phyloP scores from a whole-genome alignment of 2,888 invertebrate species.

The Augiades crinisus region DNA sequence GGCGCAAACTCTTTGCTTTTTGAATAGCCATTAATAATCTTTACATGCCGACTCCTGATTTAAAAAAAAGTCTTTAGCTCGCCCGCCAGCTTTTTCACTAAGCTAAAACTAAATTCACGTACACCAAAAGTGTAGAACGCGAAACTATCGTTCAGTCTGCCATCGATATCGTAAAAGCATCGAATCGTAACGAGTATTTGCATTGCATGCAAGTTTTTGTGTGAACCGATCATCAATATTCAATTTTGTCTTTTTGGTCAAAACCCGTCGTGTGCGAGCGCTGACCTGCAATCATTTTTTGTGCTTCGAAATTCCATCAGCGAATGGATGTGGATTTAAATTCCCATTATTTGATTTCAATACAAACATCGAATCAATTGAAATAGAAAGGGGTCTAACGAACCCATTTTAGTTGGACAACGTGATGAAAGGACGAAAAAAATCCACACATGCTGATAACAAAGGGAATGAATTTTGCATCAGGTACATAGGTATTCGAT shows the following conservation, averaged over 20 bases:
- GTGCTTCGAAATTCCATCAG: conserved; percentile 15
- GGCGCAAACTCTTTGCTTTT: too few relatives aligned
- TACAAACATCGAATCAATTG: conserved; percentile 15
- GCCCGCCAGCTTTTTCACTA: too few relatives aligned
- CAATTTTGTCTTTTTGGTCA: conserved; percentile 22
- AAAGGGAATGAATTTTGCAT: neutral
- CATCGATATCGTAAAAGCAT: conserved; percentile 18
- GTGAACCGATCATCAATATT: conserved; percentile 22
- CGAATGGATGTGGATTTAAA: conserved; percentile 15
- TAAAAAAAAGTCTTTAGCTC: too few relatives aligned
- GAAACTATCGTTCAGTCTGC: conserved; percentile 8
- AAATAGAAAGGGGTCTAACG: conserved; percentile 7
- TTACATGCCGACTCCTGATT: too few relatives aligned
- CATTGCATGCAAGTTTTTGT: conserved; percentile 23
- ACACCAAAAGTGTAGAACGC: neutral
- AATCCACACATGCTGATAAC: neutral
- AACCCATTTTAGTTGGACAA: conserved; percentile 5
- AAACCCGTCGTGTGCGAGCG: conserved; percentile 15
- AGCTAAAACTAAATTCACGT: too few relatives aligned
- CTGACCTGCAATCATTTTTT: conserved; percentile 17
- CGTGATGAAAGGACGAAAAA: neutral
- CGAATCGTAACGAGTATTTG: conserved; percentile 24
- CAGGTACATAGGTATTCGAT: too few relatives aligned
- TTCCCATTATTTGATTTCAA: conserved; percentile 25
- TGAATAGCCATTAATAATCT: too few relatives aligned